phyloP scores from a whole-genome alignment of 2,113 vertebrate genomes.

The Stercorarius parasiticus region DNA sequence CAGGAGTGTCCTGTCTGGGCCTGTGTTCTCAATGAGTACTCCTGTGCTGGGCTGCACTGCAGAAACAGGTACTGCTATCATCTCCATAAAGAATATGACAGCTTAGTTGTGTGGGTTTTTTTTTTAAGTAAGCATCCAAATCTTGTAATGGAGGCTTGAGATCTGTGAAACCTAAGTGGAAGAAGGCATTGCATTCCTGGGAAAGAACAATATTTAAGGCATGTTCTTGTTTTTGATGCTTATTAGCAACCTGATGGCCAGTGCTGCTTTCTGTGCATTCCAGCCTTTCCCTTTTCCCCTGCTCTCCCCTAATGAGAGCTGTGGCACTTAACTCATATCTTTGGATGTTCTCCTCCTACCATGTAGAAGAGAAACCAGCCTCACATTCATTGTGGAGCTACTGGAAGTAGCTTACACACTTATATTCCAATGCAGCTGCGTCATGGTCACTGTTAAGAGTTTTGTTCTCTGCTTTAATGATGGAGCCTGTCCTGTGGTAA shows the following conservation, averaged over 20 bases:
- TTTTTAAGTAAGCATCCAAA: background rate
- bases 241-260: background rate
- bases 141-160: background rate
- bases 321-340: background rate
- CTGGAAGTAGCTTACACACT: background rate
- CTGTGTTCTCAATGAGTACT: background rate
- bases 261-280: background rate
- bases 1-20: background rate
- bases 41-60: background rate
- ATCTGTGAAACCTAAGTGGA: background rate
- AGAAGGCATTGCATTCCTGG: background rate
- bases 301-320: background rate
- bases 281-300: background rate
- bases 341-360: background rate
- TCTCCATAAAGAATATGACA: background rate
- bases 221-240: background rate
- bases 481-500: background rate
- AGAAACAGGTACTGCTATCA: background rate
- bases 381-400: background rate
- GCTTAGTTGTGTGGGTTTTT: background rate
- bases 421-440: background rate
- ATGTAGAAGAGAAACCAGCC: background rate
- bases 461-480: background rate
- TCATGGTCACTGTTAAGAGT: background rate
- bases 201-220: background rate